Percentiles rank a stretch among this genome's conserved stretches.
Conservation (phyloP, 2,888 invertebrate species). For the Torymus aiolomorphi region DNA sequence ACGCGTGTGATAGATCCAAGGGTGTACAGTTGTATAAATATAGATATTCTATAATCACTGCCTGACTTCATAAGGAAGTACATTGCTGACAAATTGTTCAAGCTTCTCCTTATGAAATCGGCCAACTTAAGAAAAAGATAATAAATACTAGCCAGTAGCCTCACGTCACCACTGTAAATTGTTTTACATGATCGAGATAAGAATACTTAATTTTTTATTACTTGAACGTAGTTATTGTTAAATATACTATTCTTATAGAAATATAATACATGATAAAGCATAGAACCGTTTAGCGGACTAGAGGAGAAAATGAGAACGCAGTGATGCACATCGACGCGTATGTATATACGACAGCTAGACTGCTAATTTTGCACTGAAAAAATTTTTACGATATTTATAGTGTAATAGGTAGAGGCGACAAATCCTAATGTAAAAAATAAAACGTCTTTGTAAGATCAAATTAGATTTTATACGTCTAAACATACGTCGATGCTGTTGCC, state of each 20-base stretch:
- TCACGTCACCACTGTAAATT: constrained; percentile 71
- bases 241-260: constrained; percentile 71
- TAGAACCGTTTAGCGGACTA: constrained; percentile 53
- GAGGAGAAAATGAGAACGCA: constrained; percentile 51
- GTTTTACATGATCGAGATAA: constrained; percentile 65
- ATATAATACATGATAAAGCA: constrained; percentile 64
- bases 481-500: constrained; percentile 45
- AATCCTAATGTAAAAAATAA: constrained; percentile 50
- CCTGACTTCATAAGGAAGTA: constrained; percentile 43
- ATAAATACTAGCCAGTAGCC: constrained; percentile 69
- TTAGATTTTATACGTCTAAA: constrained; percentile 52
- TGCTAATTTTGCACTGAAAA: constrained; percentile 57
- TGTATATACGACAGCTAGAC: constrained; percentile 55
- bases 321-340: constrained; percentile 47
- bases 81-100: neutral
- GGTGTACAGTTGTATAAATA: constrained; percentile 75
- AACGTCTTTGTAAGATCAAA: constrained; percentile 35
- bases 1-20: constrained; percentile 69
- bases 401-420: constrained; percentile 31
- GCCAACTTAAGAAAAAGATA: constrained; percentile 59
- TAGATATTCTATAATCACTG: constrained; percentile 69
- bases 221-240: constrained; percentile 70
- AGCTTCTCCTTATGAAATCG: constrained; percentile 61
- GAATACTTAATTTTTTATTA: constrained; percentile 71
- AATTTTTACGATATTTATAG: constrained; percentile 56